Conservation (phyloP, 1,140 invertebrate species). For the Potamilus streckersoni region DNA sequence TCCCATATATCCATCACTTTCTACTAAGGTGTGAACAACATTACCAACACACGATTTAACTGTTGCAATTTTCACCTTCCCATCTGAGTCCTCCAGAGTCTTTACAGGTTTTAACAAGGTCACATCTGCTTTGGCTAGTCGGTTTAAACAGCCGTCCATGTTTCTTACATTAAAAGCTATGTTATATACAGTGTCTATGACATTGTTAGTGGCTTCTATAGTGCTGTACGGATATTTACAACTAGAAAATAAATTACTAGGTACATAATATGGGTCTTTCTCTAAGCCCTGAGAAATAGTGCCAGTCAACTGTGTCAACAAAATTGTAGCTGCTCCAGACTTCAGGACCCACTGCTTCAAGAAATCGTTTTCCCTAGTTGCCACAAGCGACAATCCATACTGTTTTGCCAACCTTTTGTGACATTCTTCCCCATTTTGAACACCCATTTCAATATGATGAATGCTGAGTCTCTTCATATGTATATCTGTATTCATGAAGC, state of each 20-base stretch:
- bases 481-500: too few relatives aligned
- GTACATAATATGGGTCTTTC: conserved; percentile 31
- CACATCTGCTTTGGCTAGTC: conserved; percentile 46
- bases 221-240: neutral
- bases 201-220: neutral
- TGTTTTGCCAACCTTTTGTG: conserved; percentile 50
- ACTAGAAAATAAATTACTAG: conserved; percentile 12
- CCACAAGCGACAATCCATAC: conserved; percentile 63
- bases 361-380: conserved; percentile 47
- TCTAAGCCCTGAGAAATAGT: neutral
- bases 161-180: conserved; percentile 69
- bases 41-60: conserved; percentile 71
- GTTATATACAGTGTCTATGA: conserved; percentile 69
- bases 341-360: conserved; percentile 65
- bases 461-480: conserved; percentile 40
- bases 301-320: conserved; percentile 61
- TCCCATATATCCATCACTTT: conserved; percentile 65
- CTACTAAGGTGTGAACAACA: conserved; percentile 70
- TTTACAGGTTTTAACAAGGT: conserved; percentile 51
- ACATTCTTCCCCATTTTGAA: conserved; percentile 54
- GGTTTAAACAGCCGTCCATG: conserved; percentile 55
- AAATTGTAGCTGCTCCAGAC: conserved; percentile 60
- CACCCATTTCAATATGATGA: conserved; percentile 71
- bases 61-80: conserved; percentile 64
- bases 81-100: conserved; percentile 55